These are phyloP conservation scores for Decapterus maruadsi DNA, from an alignment of 2,797 vertebrate genomes.

Conservation along the genomic window DNA sequence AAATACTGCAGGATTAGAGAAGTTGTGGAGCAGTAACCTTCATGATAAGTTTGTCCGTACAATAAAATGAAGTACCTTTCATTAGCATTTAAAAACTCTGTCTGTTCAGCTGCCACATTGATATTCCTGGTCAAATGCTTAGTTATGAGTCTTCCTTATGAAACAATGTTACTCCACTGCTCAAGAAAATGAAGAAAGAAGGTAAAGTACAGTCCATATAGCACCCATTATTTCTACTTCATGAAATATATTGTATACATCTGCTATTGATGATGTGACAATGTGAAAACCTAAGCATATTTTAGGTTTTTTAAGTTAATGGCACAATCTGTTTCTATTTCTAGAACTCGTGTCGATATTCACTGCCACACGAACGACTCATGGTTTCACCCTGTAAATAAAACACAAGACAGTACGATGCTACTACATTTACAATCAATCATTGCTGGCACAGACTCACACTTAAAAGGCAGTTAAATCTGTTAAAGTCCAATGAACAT, in stretches of 20 bases:
- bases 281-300: conserved; percentile 1
- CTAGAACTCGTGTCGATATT: neutral
- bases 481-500: conserved; percentile 3
- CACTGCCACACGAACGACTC: neutral
- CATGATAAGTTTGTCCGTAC: neutral
- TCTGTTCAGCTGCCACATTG: conserved; percentile 16
- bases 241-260: neutral
- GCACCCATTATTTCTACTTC: neutral
- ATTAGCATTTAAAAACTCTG: neutral
- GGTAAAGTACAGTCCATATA: neutral
- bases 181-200: conserved; percentile 9
- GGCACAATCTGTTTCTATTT: conserved; percentile 1
- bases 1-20: neutral
- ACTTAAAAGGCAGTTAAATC: conserved; percentile 34
- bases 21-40: neutral
- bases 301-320: conserved; percentile 2
- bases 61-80: neutral
- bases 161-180: neutral
- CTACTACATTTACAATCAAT: conserved; percentile 14
- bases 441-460: conserved; percentile 39
- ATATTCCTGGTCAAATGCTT: neutral
- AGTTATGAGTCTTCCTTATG: conserved; percentile 2
- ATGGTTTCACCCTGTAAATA: conserved; percentile 12
- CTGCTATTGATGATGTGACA: neutral
- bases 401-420: conserved; percentile 25